These are phyloP conservation scores for Pseudomyrmex flavicornis DNA, from an alignment of 1,140 invertebrate species.

Conservation along the genomic window DNA sequence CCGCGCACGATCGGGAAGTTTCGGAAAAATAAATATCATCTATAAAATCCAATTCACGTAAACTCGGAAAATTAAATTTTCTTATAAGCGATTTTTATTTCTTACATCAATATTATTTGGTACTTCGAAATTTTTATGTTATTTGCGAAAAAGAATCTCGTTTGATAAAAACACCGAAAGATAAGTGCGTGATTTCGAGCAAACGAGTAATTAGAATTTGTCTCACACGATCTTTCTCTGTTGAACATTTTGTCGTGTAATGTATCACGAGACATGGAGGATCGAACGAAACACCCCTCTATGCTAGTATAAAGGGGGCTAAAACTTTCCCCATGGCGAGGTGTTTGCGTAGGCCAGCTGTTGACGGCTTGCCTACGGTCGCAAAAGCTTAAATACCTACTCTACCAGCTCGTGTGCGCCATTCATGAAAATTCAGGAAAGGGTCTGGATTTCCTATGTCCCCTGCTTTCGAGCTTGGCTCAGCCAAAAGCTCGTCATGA, in stretches of 20 bases:
- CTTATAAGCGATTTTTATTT: neutral
- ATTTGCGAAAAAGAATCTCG: no score
- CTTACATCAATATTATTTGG: no score
- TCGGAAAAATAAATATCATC: constrained; percentile 44
- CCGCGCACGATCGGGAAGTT: neutral
- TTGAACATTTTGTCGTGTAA: constrained; percentile 59
- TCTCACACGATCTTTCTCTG: constrained; percentile 3
- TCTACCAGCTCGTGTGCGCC: constrained; percentile 41
- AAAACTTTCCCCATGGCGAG: constrained; percentile 67
- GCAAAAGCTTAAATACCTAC: constrained; percentile 69
- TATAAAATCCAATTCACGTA: constrained; percentile 9
- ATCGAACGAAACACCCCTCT: constrained; percentile 50
- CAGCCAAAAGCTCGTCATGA: constrained; percentile 57
- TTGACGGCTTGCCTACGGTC: constrained; percentile 69
- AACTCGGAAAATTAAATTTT: constrained; percentile 7
- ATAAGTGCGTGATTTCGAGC: constrained; percentile 17
- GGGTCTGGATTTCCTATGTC: constrained; percentile 44
- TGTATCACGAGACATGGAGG: constrained; percentile 53
- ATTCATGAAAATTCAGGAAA: constrained; percentile 63
- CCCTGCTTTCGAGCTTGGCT: constrained; percentile 20
- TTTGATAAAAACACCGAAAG: neutral
- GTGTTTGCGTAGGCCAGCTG: constrained; percentile 73
- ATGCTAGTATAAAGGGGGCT: constrained; percentile 66
- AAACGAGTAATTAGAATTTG: constrained; percentile 39
- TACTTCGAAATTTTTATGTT: neutral